These are phyloP conservation scores for Poecilus cupreus DNA, from an alignment of 2,888 invertebrate genomes.

Conservation along the genomic window DNA sequence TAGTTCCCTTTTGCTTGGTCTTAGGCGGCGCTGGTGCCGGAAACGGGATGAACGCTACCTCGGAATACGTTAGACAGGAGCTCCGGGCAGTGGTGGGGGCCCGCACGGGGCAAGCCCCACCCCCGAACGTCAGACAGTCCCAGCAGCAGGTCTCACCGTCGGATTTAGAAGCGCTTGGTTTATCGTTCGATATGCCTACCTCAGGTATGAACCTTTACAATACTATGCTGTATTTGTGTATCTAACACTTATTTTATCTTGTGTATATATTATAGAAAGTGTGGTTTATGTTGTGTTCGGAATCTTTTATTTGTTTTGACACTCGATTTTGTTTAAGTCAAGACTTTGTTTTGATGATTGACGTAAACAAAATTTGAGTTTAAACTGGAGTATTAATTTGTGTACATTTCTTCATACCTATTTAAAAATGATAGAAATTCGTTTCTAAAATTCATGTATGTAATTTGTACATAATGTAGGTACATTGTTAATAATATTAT, in stretches of 20 bases:
- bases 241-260: conserved; percentile 38
- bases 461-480: conserved; percentile 36
- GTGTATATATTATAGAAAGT: conserved; percentile 43
- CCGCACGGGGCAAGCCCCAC: conserved; percentile 77
- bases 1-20: not conserved
- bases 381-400: not conserved
- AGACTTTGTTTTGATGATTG: not conserved
- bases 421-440: not conserved
- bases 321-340: conserved; percentile 19
- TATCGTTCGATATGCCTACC: conserved; percentile 81
- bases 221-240: conserved; percentile 30
- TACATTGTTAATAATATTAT: conserved; percentile 13
- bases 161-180: conserved; percentile 82
- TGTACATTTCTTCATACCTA: not conserved
- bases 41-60: conserved; percentile 78
- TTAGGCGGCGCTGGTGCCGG: conserved; percentile 75
- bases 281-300: conserved; percentile 49
- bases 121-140: conserved; percentile 65
- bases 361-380: not conserved
- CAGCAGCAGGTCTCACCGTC: conserved; percentile 74
- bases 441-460: not conserved
- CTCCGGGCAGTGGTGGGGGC: conserved; percentile 91
- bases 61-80: conserved; percentile 94
- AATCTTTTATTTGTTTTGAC: conserved; percentile 9
- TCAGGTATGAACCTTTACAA: conserved; percentile 74